phyloP scores from a whole-genome alignment of 2,888 invertebrate species.

The Acanthosepion lycidas region DNA sequence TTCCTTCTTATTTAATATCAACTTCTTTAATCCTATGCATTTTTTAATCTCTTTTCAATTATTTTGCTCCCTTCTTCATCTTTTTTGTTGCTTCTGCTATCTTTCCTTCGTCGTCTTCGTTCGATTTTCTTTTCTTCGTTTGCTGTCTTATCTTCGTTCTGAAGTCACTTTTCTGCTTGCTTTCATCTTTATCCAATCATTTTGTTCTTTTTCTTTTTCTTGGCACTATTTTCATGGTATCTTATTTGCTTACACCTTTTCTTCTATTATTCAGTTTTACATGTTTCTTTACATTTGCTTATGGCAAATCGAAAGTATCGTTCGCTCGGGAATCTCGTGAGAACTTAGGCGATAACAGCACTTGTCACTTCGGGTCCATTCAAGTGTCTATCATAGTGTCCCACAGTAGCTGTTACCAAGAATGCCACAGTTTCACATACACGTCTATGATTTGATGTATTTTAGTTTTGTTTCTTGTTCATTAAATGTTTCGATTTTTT shows the following conservation, averaged over 20 bases:
- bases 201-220: neutral
- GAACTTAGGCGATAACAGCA: neutral
- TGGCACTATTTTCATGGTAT: too few relatives aligned
- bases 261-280: neutral
- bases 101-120: too few relatives aligned
- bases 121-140: too few relatives aligned
- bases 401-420: conserved; percentile 13
- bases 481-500: too few relatives aligned
- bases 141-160: too few relatives aligned
- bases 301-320: neutral
- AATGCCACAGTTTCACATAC: neutral
- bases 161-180: neutral
- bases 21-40: too few relatives aligned
- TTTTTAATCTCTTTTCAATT: too few relatives aligned
- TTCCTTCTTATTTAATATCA: too few relatives aligned
- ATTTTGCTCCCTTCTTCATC: too few relatives aligned
- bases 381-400: conserved; percentile 21
- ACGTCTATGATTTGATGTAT: neutral
- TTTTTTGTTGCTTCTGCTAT: too few relatives aligned
- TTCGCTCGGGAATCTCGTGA: neutral
- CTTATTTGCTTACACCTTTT: neutral
- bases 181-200: neutral
- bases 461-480: too few relatives aligned
- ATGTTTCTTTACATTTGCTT: neutral
- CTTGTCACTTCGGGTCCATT: neutral